Base-by-base conservation (phyloP, 2,113 vertebrate genomes). In the Pangasianodon hypophthalmus region DNA sequence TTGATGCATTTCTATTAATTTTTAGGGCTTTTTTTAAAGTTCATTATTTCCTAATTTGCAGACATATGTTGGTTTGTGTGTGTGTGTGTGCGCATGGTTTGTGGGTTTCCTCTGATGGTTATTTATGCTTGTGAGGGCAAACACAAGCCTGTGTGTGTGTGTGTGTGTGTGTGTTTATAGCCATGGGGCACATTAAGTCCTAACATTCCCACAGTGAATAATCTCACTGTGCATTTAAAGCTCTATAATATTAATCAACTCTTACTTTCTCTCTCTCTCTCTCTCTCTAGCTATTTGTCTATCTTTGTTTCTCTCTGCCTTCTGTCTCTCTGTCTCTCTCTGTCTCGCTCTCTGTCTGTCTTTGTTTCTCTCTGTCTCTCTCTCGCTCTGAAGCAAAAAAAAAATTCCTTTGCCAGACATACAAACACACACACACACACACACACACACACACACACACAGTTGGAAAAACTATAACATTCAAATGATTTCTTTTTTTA, bases 201-300 rank as follows among this genome's bases (percentile, higher is more conserved):
- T 77, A 80, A 91, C 92, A 92, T 93, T 92, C 92, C 92, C 93
- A 92, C 90, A 87, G 92, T 88, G 92, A 90, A 92, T 92, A 91
- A 92, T 92, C 91, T 92, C 80, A 89, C 90, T 91, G 9, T 84
- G 85, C 92, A 92, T 92, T 92, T 90, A 92, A 88, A 90, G 89
- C 77, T 62, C 69, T 89, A 79, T 87, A 92, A 89, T 89, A 89
- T 89, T 85, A 85, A 89, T 89, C 81, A 84, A 46, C 44, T 77
- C 79, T 48, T 19, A 52, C 64, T 84, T 64, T 87, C 50, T 56
- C 54, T 56, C 54, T 56, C 18, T 56, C 29, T 67, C 64, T 67
- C 10, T 67, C 64, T 32, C 11, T 0, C 52, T 52, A 1, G 11
- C 50, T 52, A 4, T 50, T 6, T 6, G 6, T 7, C 14, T 56